Evolutionary conservation across 1,140 invertebrate species (phyloP).

Genomic region (Ruditapes philippinarum): DNA sequence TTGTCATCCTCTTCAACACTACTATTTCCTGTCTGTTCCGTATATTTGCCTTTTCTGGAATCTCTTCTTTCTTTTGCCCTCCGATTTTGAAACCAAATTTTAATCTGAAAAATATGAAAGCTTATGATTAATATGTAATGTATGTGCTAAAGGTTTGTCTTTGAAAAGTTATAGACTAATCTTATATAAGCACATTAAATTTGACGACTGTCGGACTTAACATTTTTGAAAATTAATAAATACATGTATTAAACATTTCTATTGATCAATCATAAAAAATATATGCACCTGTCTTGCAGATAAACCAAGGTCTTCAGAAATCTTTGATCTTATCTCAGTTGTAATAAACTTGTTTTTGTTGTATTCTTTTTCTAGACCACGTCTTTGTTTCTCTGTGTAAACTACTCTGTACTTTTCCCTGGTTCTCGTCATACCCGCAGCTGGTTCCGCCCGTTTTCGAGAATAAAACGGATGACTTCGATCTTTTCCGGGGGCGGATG

Average conservation of each 20-base stretch:
- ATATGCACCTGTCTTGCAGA: conserved; percentile 49
- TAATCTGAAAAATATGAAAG: conserved; percentile 35
- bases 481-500: neutral
- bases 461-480: conserved; percentile 40
- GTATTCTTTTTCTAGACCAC: conserved; percentile 38
- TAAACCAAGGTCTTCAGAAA: conserved; percentile 33
- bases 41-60: conserved; percentile 6
- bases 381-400: conserved; percentile 58
- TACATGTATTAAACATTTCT: neutral
- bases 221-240: neutral
- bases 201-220: neutral
- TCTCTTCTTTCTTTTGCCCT: conserved; percentile 52
- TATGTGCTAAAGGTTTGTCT: neutral
- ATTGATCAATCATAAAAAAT: neutral
- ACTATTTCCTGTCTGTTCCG: neutral
- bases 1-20: neutral
- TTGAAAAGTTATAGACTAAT: neutral
- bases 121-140: neutral
- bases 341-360: conserved; percentile 54
- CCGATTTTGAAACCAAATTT: conserved; percentile 59
- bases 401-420: conserved; percentile 59
- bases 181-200: neutral
- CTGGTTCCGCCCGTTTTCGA: conserved; percentile 12
- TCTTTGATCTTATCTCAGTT: neutral
- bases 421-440: conserved; percentile 40